phyloP scores from a whole-genome alignment of 2,888 invertebrate species.

The Vesta saturnalis region DNA sequence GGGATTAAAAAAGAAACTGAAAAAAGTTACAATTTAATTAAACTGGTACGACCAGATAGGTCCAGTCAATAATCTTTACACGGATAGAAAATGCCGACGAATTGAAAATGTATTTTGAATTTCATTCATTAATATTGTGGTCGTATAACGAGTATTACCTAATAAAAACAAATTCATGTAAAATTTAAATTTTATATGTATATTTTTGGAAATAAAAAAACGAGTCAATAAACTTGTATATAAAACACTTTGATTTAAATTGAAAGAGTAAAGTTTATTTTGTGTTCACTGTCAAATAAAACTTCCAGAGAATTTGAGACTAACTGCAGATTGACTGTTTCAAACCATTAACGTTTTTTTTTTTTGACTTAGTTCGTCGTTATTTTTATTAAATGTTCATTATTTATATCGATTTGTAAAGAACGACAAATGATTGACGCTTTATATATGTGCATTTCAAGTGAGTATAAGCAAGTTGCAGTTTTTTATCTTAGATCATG shows the following conservation, averaged over 20 bases:
- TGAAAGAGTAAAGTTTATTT: conserved; percentile 6
- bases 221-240: background rate
- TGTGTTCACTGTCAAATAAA: background rate
- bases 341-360: background rate
- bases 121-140: no score
- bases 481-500: no score
- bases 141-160: no score
- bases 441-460: no score
- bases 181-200: background rate
- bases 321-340: background rate
- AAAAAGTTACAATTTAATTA: no score
- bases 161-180: background rate
- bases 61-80: no score
- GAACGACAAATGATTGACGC: conserved; percentile 2
- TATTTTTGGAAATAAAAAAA: background rate
- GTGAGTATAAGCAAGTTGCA: no score
- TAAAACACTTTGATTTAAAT: no score
- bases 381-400: background rate
- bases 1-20: no score
- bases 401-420: background rate
- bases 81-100: no score
- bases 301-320: background rate
- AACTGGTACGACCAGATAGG: no score
- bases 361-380: background rate
- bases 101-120: no score